Conservation (phyloP, 2,888 invertebrate genomes). For the Volucella inanis region DNA sequence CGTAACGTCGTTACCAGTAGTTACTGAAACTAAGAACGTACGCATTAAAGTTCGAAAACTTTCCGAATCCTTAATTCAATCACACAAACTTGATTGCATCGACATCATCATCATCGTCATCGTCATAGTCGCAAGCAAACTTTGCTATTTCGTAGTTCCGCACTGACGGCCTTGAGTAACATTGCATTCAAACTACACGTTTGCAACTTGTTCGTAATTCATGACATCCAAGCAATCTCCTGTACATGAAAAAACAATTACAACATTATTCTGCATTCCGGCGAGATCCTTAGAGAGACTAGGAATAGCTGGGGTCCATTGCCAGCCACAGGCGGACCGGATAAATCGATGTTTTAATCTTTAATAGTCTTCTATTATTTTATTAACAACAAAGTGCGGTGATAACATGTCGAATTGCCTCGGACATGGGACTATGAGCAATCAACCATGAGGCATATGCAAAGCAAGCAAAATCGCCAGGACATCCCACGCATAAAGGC, state of each 20-base stretch:
- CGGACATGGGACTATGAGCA: slow-evolving; percentile 45
- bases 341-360: slow-evolving; percentile 71
- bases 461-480: slow-evolving; percentile 34
- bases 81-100: slow-evolving; percentile 70
- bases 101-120: slow-evolving; percentile 28
- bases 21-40: neutral
- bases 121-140: slow-evolving; percentile 29
- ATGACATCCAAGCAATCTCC: slow-evolving; percentile 64
- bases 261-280: slow-evolving; percentile 67
- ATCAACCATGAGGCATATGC: slow-evolving; percentile 36
- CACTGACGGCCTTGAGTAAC: slow-evolving; percentile 50
- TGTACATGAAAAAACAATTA: slow-evolving; percentile 72
- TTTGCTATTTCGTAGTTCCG: slow-evolving; percentile 27
- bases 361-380: slow-evolving; percentile 71
- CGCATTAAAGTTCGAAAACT: slow-evolving; percentile 35
- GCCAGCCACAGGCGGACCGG: slow-evolving; percentile 20
- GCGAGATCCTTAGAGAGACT: slow-evolving; percentile 27
- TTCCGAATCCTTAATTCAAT: slow-evolving; percentile 64
- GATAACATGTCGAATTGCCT: slow-evolving; percentile 68
- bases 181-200: slow-evolving; percentile 48
- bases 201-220: slow-evolving; percentile 66
- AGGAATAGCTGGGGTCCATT: neutral
- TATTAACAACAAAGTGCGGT: slow-evolving; percentile 69
- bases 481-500: slow-evolving; percentile 60
- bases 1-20: slow-evolving; percentile 40